Percentiles rank a stretch among this genome's conserved stretches.
phyloP scores from a whole-genome alignment of 1,140 invertebrate species.

The Plutomurus gul region DNA sequence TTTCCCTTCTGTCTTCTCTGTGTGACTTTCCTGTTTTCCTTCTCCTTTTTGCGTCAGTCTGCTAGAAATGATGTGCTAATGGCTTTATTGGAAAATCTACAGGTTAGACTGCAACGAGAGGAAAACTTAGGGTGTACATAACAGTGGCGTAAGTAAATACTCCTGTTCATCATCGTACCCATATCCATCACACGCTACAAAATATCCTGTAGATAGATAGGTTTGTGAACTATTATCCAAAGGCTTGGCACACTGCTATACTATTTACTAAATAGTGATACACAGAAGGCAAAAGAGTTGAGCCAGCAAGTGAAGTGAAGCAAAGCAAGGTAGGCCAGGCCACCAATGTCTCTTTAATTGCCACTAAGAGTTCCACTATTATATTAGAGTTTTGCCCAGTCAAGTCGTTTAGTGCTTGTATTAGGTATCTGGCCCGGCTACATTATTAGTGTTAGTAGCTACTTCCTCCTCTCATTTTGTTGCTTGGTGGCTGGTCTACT shows the following conservation, averaged over 20 bases:
- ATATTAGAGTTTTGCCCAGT: neutral
- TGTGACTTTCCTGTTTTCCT: neutral
- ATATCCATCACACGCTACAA: too few species aligned
- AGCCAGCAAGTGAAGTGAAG: neutral
- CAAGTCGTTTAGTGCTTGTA: neutral
- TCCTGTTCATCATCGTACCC: neutral
- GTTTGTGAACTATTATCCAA: too few species aligned
- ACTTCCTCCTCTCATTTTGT: too few species aligned
- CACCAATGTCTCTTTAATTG: neutral
- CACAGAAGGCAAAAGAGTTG: neutral
- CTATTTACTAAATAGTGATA: neutral
- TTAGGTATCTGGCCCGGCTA: too few species aligned
- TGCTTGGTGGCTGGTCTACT: too few species aligned
- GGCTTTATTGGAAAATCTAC: constrained; percentile 33
- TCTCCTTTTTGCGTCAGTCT: neutral
- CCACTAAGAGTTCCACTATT: neutral
- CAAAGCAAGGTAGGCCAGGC: neutral
- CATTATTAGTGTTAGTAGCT: too few species aligned
- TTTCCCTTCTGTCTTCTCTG: constrained; percentile 14
- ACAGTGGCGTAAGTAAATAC: too few species aligned
- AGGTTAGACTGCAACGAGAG: neutral
- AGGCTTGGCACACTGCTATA: too few species aligned
- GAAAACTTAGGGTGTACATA: neutral
- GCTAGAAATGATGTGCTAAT: constrained; percentile 36
- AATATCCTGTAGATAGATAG: too few species aligned